Evolutionary conservation across 1,140 invertebrate species (phyloP), one percentile per base, ranked within the genome.

Genomic region (Zaprionus ornatus): DNA sequence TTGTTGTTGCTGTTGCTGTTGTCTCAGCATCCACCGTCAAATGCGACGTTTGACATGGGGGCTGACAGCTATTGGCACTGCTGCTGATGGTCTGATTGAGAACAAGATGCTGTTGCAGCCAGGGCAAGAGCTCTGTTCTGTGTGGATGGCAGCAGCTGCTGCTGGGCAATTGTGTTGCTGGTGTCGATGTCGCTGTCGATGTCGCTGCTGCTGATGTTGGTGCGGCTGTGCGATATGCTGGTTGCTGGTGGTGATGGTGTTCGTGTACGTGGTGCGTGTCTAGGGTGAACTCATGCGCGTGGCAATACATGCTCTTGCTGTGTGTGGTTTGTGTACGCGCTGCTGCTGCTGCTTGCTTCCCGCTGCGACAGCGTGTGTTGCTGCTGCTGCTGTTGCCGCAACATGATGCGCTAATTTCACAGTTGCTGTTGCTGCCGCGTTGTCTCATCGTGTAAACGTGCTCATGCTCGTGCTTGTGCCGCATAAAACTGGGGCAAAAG

Each of bases 21-120:
- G 72, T 72, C 37, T 79, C 88, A 88, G 88, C 77, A 35, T 82
- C 79, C 88, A 81, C 84, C 73, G 88, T 91, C 88, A 91, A 91
- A 66, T 85, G 79, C 72, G 79, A 60, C 9, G 64, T 79, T 80
- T 91, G 88, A 91, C 88, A 80, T 54, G 81, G 70, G 87, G 80
- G 35, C 83, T 86, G 74, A 63, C 81, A 90, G 56, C 62, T 70
- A 35, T 73, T 50, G 61, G 74, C 69, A 77, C 86, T 69, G 68
- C 86, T 68, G 65, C 77, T 84, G 35, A 92, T 73, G 48, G 85
- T 91, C 74, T 92, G 91, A 55, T 91, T 91, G 59, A 92, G 84
- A 92, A 92, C 88, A 10, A 92, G 80, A 82, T 91, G 91, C 91
- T 92, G 91, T 92, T 92, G 91, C 91, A 87, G 45, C 87, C 91